Base-by-base conservation (phyloP, 2,113 vertebrate species). In the Ovibos moschatus region DNA sequence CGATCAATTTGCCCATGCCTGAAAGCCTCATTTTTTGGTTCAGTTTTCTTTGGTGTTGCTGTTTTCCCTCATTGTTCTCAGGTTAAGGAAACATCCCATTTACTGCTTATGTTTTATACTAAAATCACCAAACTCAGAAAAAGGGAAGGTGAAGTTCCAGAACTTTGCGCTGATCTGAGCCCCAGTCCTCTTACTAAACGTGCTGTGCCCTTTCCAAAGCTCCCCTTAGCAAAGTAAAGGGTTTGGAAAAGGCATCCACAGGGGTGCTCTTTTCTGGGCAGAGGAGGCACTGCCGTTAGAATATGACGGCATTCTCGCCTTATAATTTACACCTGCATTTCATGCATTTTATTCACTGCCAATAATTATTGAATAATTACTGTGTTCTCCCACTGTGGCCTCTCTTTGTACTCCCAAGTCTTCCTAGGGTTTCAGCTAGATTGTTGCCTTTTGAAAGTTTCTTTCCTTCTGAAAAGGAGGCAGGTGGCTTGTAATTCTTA, bases 301-400 rank as follows among this genome's bases (percentile, higher is more conserved):
- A 81, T 93, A 97, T 98, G 96, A 92, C 97, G 89, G 74, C 82
- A 97, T 98, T 98, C 97, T 94, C 91, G 89, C 51, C 95, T 97
- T 97, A 95, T 97, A 93, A 91, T 98, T 98, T 91, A 97, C 95
- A 98, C 98, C 96, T 91, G 82, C 28, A 94, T 98, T 98, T 91
- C 96, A 76, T 96, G 91, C 95, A 95, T 98, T 98, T 97, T 96
- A 98, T 90, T 98, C 97, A 81, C 95, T 87, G 94, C 55, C 98
- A 87, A 97, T 98, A 98, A 98, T 98, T 98, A 98, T 97, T 98
- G 97, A 98, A 95, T 98, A 98, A 98, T 98, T 98, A 96, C 64
- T 91, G 83, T 96, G 90, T 98, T 98, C 97, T 92, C 67, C 87
- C 88, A 85, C 91, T 81, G 90, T 9, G 98, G 55, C 89, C 85